Base-by-base conservation (phyloP, 1,140 invertebrate genomes). In the Arctopsyche grandis region DNA sequence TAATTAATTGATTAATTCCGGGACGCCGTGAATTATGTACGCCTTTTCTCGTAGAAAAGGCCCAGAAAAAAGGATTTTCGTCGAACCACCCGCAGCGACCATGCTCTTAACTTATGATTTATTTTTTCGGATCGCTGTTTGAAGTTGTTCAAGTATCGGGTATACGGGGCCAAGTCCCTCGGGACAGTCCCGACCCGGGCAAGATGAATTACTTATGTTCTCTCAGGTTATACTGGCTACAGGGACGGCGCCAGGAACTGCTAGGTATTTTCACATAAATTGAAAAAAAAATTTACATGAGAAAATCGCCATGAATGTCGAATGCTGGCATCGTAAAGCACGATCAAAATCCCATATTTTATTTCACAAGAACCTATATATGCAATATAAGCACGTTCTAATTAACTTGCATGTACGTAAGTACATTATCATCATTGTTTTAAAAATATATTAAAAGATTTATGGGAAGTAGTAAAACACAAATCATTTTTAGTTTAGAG, bases 141-240 rank as follows among this genome's bases (percentile, higher is more conserved):
- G 69, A 71, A 71, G 69, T 66, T 66, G 63, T 71, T 71, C 69
- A 46, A 71, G 69, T 71, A 71, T 71, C 69, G 69, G 69, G 21
- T n/a, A 16, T 46, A 9, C 69, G 44, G 69, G 29, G 69, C 38
- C 16, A 5, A n/a, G 43, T 71, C 69, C 69, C 69, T 5, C 9
- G 69, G 69, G 69, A 71, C 16, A 21, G 16, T 22, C 44, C 69
- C 69, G 44, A 38, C 44, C 38, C 69, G 29, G 69, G 16, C 29
- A 71, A 71, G 69, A 71, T 71, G 69, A 71, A 71, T 71, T 71
- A 71, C 69, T 71, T 71, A 71, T 71, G 69, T 71, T 71, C 22
- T 48, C 69, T 29, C 19, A 29, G 63, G 63, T 66, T 12, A 21
- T 66, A 24, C 63, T 0, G 14, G 63, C 3, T 52, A 14, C 48